Evolutionary conservation across 1,140 invertebrate genomes (phyloP).

Genomic region (Monomorium pharaonis): DNA sequence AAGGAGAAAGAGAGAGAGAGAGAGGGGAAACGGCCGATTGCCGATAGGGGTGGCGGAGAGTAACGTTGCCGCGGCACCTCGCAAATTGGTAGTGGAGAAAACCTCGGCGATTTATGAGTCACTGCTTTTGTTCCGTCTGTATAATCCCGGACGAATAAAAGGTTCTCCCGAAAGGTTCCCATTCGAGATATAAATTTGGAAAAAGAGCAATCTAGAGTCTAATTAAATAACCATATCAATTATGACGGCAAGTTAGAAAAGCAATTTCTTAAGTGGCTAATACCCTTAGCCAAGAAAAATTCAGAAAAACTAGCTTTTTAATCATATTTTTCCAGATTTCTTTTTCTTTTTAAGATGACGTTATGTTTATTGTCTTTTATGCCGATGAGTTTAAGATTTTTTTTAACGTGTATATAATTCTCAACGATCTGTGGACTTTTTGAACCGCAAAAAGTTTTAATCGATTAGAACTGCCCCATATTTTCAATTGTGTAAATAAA

Average conservation of each 20-base stretch:
- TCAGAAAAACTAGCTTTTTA: no score
- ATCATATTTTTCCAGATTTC: no score
- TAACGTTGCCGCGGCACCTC: conserved; percentile 41
- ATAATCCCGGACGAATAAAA: neutral
- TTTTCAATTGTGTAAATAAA: no score
- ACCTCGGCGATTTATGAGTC: conserved; percentile 20
- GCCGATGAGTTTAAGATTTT: no score
- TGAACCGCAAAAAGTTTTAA: no score
- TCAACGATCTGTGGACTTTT: no score
- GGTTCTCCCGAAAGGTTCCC: neutral
- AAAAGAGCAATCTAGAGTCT: neutral
- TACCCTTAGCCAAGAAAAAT: no score
- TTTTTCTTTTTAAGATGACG: no score
- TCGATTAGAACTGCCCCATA: no score
- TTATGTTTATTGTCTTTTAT: no score
- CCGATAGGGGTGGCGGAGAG: conserved; percentile 47
- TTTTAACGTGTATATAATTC: no score
- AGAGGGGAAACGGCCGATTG: conserved; percentile 8
- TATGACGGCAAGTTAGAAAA: neutral
- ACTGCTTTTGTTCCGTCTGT: conserved; percentile 2
- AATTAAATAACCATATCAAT: neutral
- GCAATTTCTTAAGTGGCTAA: neutral
- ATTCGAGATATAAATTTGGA: neutral
- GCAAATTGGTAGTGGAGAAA: conserved; percentile 42
- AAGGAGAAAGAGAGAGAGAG: neutral